phyloP scores from a whole-genome alignment of 2,888 invertebrate genomes.

The Lissocephala sabroskyi region DNA sequence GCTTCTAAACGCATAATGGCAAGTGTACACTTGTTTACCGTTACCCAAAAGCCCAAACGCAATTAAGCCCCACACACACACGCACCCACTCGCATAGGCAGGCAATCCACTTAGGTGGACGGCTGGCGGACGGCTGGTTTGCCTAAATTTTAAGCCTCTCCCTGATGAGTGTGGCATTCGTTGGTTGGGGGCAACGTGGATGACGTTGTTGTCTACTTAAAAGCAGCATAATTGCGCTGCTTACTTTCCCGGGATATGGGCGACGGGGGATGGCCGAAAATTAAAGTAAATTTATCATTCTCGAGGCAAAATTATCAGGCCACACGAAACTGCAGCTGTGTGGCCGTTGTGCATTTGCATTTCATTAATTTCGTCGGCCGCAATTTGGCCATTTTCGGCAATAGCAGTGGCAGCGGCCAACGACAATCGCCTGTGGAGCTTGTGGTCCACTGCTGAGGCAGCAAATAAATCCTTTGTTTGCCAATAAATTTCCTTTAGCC shows the following conservation, averaged over 20 bases:
- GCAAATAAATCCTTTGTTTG: too few relatives aligned
- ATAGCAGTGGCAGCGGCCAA: too few relatives aligned
- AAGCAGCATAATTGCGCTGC: conserved; percentile 29
- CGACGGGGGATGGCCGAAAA: conserved; percentile 1
- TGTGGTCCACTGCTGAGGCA: too few relatives aligned
- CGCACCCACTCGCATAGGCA: conserved; percentile 1
- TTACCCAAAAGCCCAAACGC: conserved; percentile 38
- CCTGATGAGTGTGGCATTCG: too few relatives aligned
- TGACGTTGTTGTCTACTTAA: conserved; percentile 25
- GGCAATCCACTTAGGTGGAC: conserved; percentile 24
- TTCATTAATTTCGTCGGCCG: too few relatives aligned
- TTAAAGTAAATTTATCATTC: conserved; percentile 30
- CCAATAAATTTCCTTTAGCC: too few relatives aligned
- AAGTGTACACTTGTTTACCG: conserved; percentile 9
- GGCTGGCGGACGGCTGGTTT: conserved; percentile 2
- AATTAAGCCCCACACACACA: conserved; percentile 36
- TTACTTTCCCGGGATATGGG: conserved; percentile 8
- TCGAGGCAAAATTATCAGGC: conserved; percentile 11
- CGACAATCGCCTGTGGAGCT: too few relatives aligned
- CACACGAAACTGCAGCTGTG: not conserved
- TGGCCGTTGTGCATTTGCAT: not conserved
- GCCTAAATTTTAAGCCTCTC: conserved; percentile 4
- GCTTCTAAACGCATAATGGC: conserved; percentile 11
- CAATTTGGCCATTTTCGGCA: too few relatives aligned
- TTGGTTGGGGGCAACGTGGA: too few relatives aligned